phyloP scores from a whole-genome alignment of 2,888 invertebrate species.

The Anthophora plumipes region DNA sequence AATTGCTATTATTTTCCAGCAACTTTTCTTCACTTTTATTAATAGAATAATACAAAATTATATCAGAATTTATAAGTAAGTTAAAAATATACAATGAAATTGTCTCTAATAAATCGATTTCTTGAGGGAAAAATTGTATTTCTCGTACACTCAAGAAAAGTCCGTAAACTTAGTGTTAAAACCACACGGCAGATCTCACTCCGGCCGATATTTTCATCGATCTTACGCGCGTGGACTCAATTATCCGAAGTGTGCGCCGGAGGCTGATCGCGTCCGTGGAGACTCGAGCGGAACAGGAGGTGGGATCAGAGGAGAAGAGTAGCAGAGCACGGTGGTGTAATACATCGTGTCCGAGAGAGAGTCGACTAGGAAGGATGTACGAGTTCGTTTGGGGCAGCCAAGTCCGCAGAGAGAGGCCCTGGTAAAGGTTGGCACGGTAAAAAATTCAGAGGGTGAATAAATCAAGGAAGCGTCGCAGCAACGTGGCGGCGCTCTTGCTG shows the following conservation, averaged over 20 bases:
- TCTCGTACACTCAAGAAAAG: no score
- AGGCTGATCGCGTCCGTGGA: constrained; percentile 39
- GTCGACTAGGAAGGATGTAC: constrained; percentile 52
- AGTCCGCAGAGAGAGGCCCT: constrained; percentile 64
- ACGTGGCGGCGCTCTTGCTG: constrained; percentile 65
- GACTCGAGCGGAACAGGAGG: constrained; percentile 14
- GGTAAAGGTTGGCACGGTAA: constrained; percentile 70
- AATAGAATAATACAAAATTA: no score
- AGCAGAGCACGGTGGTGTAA: constrained; percentile 39
- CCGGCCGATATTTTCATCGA: constrained; percentile 10
- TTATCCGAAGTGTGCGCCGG: constrained; percentile 49
- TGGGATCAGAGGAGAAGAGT: constrained; percentile 28
- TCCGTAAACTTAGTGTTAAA: no score
- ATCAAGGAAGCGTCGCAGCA: constrained; percentile 78
- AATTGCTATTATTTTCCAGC: no score
- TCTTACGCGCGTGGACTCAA: constrained; percentile 48
- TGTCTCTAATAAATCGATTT: no score
- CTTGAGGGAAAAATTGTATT: no score
- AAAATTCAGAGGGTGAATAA: constrained; percentile 83
- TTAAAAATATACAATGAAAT: no score
- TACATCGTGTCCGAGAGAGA: constrained; percentile 58
- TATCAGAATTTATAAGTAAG: no score
- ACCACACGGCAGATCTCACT: neutral
- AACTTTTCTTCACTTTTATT: no score
- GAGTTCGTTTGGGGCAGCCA: constrained; percentile 66